Conservation (phyloP, 92 coral and sea anemone genomes). For the Hydrozoanthus gracilis region DNA sequence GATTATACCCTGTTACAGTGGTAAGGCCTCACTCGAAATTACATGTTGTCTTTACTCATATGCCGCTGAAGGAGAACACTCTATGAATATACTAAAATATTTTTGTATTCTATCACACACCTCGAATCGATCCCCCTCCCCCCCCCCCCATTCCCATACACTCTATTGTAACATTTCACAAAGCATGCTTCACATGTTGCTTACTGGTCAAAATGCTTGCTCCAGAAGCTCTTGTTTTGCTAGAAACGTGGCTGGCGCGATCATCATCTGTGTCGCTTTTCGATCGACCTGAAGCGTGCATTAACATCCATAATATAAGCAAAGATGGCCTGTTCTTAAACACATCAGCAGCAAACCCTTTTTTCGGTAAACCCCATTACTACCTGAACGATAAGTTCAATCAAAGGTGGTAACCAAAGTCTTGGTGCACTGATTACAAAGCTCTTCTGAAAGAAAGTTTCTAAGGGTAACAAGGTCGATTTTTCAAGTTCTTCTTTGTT, state of each 20-base stretch:
- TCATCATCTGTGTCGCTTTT: slow-evolving; percentile 97
- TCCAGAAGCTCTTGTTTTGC: slow-evolving; percentile 58
- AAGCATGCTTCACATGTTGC: background rate
- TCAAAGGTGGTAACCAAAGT: background rate
- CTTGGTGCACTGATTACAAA: too few species aligned
- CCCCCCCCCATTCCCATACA: background rate
- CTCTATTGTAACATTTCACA: background rate
- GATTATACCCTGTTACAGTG: too few species aligned
- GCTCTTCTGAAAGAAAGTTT: background rate
- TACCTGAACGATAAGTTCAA: background rate
- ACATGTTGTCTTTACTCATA: too few species aligned
- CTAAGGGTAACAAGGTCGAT: too few species aligned
- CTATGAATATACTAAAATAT: too few species aligned
- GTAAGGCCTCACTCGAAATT: too few species aligned
- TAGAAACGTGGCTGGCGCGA: slow-evolving; percentile 74
- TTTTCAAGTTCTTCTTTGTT: too few species aligned
- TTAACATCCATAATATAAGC: background rate
- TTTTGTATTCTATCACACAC: background rate
- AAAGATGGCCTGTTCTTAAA: background rate
- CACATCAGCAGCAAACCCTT: background rate
- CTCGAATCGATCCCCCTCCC: background rate
- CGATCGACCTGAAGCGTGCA: slow-evolving; percentile 79
- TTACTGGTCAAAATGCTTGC: slow-evolving; percentile 40
- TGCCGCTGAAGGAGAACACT: too few species aligned
- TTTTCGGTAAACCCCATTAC: background rate